Evolutionary conservation across 1,140 invertebrate genomes (phyloP).

Genomic region (Bombus confusus): DNA sequence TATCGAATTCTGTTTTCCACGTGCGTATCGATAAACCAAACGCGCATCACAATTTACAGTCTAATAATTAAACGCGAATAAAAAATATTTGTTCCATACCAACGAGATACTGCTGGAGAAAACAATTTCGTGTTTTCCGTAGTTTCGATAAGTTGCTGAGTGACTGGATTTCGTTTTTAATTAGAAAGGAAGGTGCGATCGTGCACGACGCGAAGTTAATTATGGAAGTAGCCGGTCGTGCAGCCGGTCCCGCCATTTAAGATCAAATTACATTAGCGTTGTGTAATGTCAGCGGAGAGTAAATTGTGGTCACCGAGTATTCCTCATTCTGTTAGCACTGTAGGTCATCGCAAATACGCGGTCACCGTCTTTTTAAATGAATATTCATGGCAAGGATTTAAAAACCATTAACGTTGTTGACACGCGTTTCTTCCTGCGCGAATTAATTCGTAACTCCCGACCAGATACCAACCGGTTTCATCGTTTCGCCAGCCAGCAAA

Average conservation of each 20-base stretch:
- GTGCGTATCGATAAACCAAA: too few species aligned
- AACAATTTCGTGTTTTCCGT: too few species aligned
- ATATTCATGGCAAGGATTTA: slow-evolving; percentile 13
- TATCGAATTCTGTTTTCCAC: too few species aligned
- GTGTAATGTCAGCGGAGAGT: slow-evolving; percentile 22
- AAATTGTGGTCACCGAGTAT: background rate
- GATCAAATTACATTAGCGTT: slow-evolving; percentile 35
- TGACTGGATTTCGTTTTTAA: slow-evolving; percentile 18
- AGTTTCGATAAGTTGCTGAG: background rate
- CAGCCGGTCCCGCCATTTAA: slow-evolving; percentile 12
- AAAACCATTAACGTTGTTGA: background rate
- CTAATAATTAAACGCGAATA: too few species aligned
- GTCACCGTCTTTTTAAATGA: slow-evolving; percentile 4
- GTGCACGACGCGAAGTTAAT: slow-evolving; percentile 14
- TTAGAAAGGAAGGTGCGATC: background rate
- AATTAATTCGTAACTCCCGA: background rate
- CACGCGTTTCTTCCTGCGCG: background rate
- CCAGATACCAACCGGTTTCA: background rate
- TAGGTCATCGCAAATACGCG: background rate
- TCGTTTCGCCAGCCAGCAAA: background rate
- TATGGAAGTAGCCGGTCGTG: slow-evolving; percentile 5
- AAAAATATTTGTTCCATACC: too few species aligned
- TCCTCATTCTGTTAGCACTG: background rate
- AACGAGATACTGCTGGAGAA: too few species aligned
- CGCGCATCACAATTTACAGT: too few species aligned